Conservation (phyloP, 2,888 invertebrate species). For the Scaptomyza reducta region DNA sequence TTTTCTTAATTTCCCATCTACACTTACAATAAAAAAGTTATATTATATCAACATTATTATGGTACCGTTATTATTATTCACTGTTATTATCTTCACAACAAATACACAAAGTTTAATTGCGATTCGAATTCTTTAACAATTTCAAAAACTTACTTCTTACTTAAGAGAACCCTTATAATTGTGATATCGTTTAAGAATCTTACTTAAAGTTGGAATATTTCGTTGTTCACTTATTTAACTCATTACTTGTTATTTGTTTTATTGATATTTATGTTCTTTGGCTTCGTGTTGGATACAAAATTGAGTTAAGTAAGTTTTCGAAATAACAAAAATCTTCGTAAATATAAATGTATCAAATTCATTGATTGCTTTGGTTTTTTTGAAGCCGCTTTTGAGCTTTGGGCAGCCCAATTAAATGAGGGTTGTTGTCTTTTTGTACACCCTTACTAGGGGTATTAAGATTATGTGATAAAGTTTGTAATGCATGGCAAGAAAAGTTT, state of each 20-base stretch:
- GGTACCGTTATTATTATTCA: too few relatives aligned
- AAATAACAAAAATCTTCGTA: constrained; percentile 9
- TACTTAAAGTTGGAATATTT: not conserved
- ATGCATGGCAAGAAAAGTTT: not conserved
- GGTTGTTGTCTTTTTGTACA: constrained; percentile 10
- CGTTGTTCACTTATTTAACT: constrained; percentile 2
- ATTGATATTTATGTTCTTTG: constrained; percentile 30
- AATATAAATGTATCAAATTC: constrained; percentile 51
- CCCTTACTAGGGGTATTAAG: not conserved
- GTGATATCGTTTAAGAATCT: not conserved
- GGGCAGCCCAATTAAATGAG: constrained; percentile 41
- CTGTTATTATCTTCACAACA: too few relatives aligned
- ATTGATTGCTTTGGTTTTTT: constrained; percentile 53
- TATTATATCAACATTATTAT: too few relatives aligned
- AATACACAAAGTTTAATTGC: too few relatives aligned
- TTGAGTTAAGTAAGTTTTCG: constrained; percentile 17
- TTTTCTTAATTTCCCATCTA: too few relatives aligned
- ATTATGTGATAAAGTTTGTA: not conserved
- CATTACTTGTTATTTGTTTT: too few relatives aligned
- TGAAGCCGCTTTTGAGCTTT: constrained; percentile 5
- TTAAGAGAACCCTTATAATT: constrained; percentile 6
- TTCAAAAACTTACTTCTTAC: not conserved
- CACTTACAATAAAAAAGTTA: too few relatives aligned
- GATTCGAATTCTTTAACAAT: too few relatives aligned
- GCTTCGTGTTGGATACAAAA: constrained; percentile 20